phyloP scores from a whole-genome alignment of 2,888 invertebrate species.

The Meandrusa payeni region DNA sequence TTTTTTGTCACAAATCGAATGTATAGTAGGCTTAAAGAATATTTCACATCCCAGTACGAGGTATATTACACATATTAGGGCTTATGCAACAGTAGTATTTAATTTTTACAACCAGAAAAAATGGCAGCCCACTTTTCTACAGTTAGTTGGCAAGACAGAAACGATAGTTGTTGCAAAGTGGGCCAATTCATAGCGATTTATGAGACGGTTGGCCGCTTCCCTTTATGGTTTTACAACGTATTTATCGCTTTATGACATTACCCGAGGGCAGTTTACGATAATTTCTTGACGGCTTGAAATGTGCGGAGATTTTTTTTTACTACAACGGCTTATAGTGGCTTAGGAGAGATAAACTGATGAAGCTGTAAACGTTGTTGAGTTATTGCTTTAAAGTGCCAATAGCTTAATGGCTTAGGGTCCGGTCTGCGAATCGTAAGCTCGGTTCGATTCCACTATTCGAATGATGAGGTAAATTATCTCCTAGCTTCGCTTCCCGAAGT shows the following conservation, averaged over 20 bases:
- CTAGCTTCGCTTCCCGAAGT: no score
- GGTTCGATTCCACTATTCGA: no score
- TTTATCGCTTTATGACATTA: constrained; percentile 73
- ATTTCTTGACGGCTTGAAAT: constrained; percentile 36
- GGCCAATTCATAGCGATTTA: constrained; percentile 68
- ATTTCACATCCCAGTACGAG: no score
- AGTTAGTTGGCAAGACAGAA: constrained; percentile 35
- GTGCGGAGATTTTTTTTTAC: constrained; percentile 16
- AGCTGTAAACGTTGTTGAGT: no score
- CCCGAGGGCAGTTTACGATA: constrained; percentile 58
- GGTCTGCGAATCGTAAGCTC: no score
- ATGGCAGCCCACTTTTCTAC: constrained; percentile 30
- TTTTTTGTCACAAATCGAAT: no score
- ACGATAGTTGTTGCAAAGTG: constrained; percentile 60
- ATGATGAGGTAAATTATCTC: no score
- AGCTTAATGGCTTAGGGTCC: no score
- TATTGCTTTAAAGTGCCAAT: no score
- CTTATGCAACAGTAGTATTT: constrained; percentile 1
- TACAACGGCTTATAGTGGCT: constrained; percentile 6
- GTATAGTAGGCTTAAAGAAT: no score
- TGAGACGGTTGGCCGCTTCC: constrained; percentile 60
- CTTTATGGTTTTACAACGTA: constrained; percentile 77
- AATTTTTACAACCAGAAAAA: constrained; percentile 20
- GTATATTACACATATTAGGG: neutral
- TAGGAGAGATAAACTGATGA: constrained; percentile 27